Evolutionary conservation across 2,113 vertebrate genomes (phyloP).

Genomic region (Dasyornis broadbenti): DNA sequence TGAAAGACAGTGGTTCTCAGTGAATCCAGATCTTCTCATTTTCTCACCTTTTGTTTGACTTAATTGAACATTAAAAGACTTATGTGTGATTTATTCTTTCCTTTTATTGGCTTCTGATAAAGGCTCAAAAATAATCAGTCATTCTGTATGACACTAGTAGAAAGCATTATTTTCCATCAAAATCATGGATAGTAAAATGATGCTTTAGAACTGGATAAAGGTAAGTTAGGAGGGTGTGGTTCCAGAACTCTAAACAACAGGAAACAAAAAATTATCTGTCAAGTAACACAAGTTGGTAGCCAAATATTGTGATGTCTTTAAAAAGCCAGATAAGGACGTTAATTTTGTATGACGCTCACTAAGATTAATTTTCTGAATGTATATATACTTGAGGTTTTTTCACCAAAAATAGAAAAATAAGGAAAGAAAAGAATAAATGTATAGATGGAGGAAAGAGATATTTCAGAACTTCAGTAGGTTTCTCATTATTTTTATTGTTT

Average conservation of each 20-base stretch:
- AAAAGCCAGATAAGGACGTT: neutral
- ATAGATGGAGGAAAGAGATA: neutral
- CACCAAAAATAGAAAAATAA: neutral
- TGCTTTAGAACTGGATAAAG: neutral
- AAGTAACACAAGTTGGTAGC: neutral
- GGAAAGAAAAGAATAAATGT: neutral
- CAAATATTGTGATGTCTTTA: neutral
- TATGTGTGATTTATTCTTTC: neutral
- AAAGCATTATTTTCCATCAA: neutral
- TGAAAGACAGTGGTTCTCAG: neutral
- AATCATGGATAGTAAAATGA: neutral
- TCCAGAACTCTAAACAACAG: neutral
- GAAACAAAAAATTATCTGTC: neutral
- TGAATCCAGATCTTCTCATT: neutral
- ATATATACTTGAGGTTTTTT: neutral
- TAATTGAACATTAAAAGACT: neutral
- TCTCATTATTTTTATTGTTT: fast-evolving
- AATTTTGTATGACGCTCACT: neutral
- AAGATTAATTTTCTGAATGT: neutral
- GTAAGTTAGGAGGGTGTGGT: neutral
- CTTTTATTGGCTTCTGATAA: neutral
- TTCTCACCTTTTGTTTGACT: neutral
- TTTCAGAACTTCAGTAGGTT: neutral
- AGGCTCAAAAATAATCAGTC: neutral
- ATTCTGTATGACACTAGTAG: neutral